A percentile compares a stretch with the other conserved stretches of the same genome.
Conservation (phyloP, 1,140 invertebrate species). For the Diachasma alloeum region DNA sequence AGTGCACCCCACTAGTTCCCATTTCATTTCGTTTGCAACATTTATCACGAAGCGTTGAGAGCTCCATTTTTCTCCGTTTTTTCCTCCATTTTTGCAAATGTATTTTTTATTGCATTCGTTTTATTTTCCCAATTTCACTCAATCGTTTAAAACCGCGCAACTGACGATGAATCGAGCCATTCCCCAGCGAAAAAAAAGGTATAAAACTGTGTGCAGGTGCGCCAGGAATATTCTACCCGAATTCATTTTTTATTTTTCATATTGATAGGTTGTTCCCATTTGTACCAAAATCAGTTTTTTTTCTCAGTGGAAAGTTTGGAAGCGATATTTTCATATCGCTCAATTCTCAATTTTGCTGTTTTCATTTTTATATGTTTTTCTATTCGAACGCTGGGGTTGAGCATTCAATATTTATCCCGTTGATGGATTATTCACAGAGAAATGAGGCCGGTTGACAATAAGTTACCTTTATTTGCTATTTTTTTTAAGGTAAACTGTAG, state of each 20-base stretch:
- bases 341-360: no score
- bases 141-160: slow-evolving; percentile 7
- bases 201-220: neutral
- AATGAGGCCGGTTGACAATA: no score
- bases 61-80: neutral
- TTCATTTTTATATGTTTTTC: no score
- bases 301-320: neutral
- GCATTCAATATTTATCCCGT: no score
- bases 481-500: no score
- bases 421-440: no score
- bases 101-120: neutral
- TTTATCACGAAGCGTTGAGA: neutral
- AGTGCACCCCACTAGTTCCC: neutral
- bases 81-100: neutral
- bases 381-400: no score
- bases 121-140: neutral
- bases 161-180: neutral
- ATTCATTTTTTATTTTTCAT: slow-evolving; percentile 4
- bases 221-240: neutral
- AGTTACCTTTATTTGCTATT: no score
- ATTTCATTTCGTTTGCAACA: neutral
- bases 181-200: neutral
- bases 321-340: no score
- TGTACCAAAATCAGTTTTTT: neutral
- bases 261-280: neutral